Evolutionary conservation across 2,797 vertebrate genomes (phyloP), one percentile per base, ranked within the genome.

Genomic region (Loris lydekkerianus): DNA sequence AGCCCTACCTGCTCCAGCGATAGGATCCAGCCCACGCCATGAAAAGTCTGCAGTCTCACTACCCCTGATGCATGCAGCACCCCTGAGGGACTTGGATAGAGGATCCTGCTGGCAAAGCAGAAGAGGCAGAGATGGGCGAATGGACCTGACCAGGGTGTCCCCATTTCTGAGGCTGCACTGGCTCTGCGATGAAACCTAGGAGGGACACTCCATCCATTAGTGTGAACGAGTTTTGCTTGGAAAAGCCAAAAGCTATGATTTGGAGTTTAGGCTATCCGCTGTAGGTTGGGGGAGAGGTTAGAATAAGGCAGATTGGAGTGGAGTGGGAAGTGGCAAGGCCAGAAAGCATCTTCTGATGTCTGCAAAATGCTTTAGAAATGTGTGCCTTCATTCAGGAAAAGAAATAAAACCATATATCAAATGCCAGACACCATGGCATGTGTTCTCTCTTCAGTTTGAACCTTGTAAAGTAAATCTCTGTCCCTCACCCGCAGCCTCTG

Each of bases 401-500:
- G 60, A 56, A 72, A 72, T 46, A 27, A 90, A 88, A 67, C 49
- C 76, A 76, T 9, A 0, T 37, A 80, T 13, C 73, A 56, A 89
- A 72, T 25, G 49, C 37, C 65, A 69, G 72, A 27, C 7, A 6
- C n/a, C 17, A 25, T 15, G 7, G 46, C 70, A 43, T 3, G 20
- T 5, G 25, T 76, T 46, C 37, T 37, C 56, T 61, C 78, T 63
- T 93, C 81, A 10, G 49, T 67, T 75, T 40, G 88, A 83, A 87
- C 18, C 61, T 40, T 46, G 7, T 73, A 92, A 73, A 80, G 75
- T 63, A 49, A 82, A 81, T 85, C 46, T 58, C 43, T 27, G 6
- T 46, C 11, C 1, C 29, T 6, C 23, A 8, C 17, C 3, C 43
- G 5, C 6, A 34, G 14, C 10, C 2, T 2, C 21, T 23, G 10